Base-by-base conservation (phyloP, 2,888 invertebrate genomes). In the Rhagium mordax region DNA sequence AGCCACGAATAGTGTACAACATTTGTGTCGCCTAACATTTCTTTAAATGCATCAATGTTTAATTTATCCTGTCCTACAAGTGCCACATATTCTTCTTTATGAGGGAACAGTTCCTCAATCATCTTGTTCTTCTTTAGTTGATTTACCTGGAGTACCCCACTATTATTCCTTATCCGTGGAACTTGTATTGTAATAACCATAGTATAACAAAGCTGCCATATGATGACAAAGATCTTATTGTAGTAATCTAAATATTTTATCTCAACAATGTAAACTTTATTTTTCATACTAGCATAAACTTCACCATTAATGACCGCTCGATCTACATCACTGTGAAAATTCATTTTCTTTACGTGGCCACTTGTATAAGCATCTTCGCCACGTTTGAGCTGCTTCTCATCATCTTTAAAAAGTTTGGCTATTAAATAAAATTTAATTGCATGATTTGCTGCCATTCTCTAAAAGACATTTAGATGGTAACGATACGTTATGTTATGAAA, bases 231-330 rank as follows among this genome's bases (percentile, higher is more conserved):
- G 3, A 16, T 2, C 61, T 51, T 51, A 51, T 27, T 27, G 27
- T 6, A 1, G 7, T 15, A 51, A 51, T 33, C 18, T 15, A 29
- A 41, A 13, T 13, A 41, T 13, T 47, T 47, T n/a, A 59, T 59
- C 48, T 68, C 68, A n/a, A n/a, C 13, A 70, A 29, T 1, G 18
- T 51, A 55, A 62, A 62, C 2, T 15, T 7, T 47, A 16, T 60
- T 53, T 16, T 61, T 70, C 70, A 70, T 70, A 20, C 70, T 62
- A 21, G 61, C 70, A 4, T 41, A 21, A 0, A 70, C 62, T 27
- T 49, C 62, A 1, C 70, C 70, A 18, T 53, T 48, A 4, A 70
- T 7, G 10, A 15, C 3, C 2, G 68, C 59, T 47, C 59, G 59
- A 3, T 51, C 21, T 15, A 70, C n/a, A 13, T 47, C 51, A 24